These are phyloP conservation scores for Danionella dracula DNA, from an alignment of 2,797 vertebrate species.

Conservation along the genomic window DNA sequence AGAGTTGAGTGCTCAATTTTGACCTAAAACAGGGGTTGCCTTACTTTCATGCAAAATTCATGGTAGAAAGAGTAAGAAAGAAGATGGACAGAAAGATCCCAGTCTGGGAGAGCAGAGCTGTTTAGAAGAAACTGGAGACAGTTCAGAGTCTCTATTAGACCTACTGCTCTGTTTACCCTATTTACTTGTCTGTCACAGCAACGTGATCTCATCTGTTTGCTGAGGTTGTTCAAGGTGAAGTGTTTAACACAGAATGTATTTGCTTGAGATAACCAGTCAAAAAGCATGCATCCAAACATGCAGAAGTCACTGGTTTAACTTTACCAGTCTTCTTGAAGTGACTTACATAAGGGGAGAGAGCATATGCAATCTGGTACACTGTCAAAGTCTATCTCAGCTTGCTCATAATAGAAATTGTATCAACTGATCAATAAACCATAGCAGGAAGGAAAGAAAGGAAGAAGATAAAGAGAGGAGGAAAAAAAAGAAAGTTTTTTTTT, in stretches of 20 bases:
- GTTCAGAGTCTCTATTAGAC: conserved; percentile 1
- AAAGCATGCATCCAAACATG: too few relatives aligned
- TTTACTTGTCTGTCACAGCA: background rate
- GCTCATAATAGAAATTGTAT: too few relatives aligned
- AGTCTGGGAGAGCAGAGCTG: background rate
- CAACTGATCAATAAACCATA: too few relatives aligned
- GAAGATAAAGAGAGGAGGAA: too few relatives aligned
- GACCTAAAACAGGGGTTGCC: conserved; percentile 24
- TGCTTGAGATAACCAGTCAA: too few relatives aligned
- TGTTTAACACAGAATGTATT: background rate
- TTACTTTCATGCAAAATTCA: conserved; percentile 26
- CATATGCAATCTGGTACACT: too few relatives aligned
- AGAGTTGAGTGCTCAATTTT: conserved; percentile 11
- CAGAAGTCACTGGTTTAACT: too few relatives aligned
- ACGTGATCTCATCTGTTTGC: background rate
- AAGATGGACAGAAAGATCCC: background rate
- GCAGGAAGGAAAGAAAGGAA: too few relatives aligned
- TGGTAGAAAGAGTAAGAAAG: conserved; percentile 2
- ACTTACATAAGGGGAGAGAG: too few relatives aligned
- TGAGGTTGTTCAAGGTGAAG: background rate
- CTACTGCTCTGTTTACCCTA: background rate
- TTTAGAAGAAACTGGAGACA: conserved; percentile 14
- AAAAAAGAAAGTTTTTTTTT: too few relatives aligned
- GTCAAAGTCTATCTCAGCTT: too few relatives aligned
- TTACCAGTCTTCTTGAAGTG: too few relatives aligned